Evolutionary conservation across 2,888 invertebrate species (phyloP), one percentile per base, ranked within the genome.

Genomic region (Crematogaster levior): DNA sequence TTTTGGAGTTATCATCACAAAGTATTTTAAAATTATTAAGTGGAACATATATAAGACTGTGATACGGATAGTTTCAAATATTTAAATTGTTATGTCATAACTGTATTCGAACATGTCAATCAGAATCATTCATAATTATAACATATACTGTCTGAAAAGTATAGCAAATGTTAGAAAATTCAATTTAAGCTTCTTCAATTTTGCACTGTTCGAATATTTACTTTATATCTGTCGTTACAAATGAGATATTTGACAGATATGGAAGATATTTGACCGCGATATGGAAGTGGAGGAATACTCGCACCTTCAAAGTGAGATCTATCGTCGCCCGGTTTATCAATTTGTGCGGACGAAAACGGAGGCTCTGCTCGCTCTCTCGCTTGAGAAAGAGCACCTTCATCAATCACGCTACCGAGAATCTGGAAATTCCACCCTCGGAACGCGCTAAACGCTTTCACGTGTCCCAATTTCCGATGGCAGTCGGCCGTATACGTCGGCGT

Each of bases 391-490:
- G 58, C 77, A 48, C 30, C 82, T 79, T 53, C 81, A 73, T 81
- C 81, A 70, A 83, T 83, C 80, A 83, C 83, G 72, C 73, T 66
- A 81, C 56, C 60, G 65, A 81, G 81, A 83, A 81, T 80, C 81
- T 72, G 77, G 70, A 72, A 58, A 81, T 58, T 58, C 56, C 34
- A 12, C 40, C 40, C 46, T 30, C 48, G 61, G 46, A 82, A 79
- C 74, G 66, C 73, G 84, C 82, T 91, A 90, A 91, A 90, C 84
- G 87, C 81, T 89, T 87, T 86, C 89, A 90, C 87, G 86, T 88
- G 87, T 87, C 81, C 83, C 81, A 86, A 86, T 88, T 88, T 89
- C 53, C 84, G 61, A 84, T 66, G 70, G 65, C 77, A 72, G 63
- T 72, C 73, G 72, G 53, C 70, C 79, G 60, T 83, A 18, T 56